These are phyloP conservation scores for Rotaria sp. DNA, from an alignment of 2,888 invertebrate species.

Conservation along the genomic window DNA sequence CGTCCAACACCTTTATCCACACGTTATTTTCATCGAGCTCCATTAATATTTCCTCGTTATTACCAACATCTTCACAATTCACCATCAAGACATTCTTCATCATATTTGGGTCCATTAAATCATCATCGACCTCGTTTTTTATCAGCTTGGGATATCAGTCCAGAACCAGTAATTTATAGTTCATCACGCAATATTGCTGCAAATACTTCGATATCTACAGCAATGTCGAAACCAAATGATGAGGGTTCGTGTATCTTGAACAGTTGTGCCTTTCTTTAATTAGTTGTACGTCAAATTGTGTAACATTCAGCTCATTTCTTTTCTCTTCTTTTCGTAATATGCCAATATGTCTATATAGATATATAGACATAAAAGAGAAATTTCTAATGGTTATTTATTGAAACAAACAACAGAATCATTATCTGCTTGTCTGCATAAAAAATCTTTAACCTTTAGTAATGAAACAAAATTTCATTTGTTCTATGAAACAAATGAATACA, in stretches of 20 bases:
- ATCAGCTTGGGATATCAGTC: conserved; percentile 7
- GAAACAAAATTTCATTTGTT: not conserved
- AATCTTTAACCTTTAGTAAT: not conserved
- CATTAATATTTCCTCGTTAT: not conserved
- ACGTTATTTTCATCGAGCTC: conserved; percentile 6
- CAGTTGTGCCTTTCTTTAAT: not conserved
- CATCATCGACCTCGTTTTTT: not conserved
- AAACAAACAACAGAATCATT: not conserved
- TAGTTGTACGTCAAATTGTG: not conserved
- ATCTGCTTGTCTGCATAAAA: not conserved
- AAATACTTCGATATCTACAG: not conserved
- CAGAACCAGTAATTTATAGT: not conserved
- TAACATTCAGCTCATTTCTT: not conserved
- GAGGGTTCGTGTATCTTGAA: conserved; percentile 19
- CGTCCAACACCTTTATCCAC: not conserved
- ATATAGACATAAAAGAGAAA: not conserved
- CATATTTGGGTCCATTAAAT: not conserved
- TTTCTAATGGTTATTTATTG: not conserved
- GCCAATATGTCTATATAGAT: not conserved
- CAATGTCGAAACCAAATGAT: not conserved
- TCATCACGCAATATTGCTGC: not conserved
- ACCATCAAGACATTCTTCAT: not conserved
- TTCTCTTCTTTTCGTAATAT: not conserved
- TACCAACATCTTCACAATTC: not conserved
- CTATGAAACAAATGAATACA: too few species aligned